These are phyloP conservation scores for Rhinogobio ventralis DNA, from an alignment of 2,797 vertebrate species.

Conservation along the genomic window DNA sequence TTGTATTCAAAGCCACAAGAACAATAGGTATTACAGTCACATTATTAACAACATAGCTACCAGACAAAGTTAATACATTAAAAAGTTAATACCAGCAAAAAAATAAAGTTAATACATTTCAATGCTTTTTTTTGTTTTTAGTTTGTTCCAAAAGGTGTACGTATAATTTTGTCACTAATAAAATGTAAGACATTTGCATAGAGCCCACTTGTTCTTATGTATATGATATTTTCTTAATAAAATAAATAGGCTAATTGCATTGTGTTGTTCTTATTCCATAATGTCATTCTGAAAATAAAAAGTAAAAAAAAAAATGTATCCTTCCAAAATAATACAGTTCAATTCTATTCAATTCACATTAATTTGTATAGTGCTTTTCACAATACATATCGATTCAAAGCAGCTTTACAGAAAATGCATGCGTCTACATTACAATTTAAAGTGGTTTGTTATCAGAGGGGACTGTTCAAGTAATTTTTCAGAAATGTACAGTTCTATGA, in stretches of 20 bases:
- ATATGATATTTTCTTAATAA: neutral
- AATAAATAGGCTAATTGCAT: neutral
- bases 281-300: neutral
- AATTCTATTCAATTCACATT: no score
- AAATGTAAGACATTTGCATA: neutral
- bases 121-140: neutral
- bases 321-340: neutral
- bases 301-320: neutral
- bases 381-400: no score
- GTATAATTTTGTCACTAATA: neutral
- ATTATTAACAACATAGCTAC: neutral
- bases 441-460: no score
- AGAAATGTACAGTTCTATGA: no score
- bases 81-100: no score
- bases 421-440: no score
- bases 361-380: neutral
- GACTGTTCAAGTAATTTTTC: no score
- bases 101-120: neutral
- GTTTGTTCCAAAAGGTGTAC: neutral
- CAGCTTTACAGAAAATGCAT: no score
- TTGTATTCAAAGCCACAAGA: neutral
- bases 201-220: neutral
- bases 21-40: neutral
- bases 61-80: neutral
- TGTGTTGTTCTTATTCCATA: neutral